Evolutionary conservation across 2,797 vertebrate species (phyloP).

Genomic region (Hippopotamyrus pictus): DNA sequence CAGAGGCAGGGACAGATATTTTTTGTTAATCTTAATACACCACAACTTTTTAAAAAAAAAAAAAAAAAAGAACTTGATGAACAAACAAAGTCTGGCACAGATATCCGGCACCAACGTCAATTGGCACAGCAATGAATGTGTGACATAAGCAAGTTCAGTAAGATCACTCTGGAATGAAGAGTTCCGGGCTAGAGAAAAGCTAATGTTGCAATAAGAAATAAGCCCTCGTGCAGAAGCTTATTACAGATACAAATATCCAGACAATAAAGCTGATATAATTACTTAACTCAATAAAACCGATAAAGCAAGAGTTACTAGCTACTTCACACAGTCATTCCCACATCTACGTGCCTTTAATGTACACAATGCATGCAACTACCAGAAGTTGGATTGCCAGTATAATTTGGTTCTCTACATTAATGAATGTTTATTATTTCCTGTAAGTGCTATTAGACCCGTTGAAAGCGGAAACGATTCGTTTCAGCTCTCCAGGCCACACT

Average conservation of each 20-base stretch:
- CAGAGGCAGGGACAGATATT: not conserved
- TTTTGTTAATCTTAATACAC: not conserved
- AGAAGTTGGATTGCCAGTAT: not conserved
- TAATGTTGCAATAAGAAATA: not conserved
- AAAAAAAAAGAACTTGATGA: not conserved
- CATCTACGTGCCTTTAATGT: not conserved
- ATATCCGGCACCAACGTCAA: not conserved
- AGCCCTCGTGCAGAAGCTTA: not conserved
- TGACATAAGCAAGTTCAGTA: not conserved
- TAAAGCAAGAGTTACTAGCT: not conserved
- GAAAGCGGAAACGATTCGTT: slow-evolving; percentile 42
- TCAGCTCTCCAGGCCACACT: slow-evolving; percentile 36
- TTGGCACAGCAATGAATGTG: not conserved
- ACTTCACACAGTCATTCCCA: not conserved
- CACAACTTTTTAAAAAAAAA: not conserved
- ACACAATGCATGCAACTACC: not conserved
- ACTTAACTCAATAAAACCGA: not conserved
- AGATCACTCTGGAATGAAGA: not conserved
- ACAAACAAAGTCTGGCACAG: not conserved
- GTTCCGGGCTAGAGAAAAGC: not conserved
- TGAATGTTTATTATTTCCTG: slow-evolving; percentile 40
- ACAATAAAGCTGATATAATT: not conserved
- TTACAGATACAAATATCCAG: not conserved
- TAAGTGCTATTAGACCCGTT: slow-evolving; percentile 17
- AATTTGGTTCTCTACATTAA: slow-evolving; percentile 39